Evolutionary conservation across 2,888 invertebrate species (phyloP), one percentile per base, ranked within the genome.

Genomic region (Diplolepis rosae): DNA sequence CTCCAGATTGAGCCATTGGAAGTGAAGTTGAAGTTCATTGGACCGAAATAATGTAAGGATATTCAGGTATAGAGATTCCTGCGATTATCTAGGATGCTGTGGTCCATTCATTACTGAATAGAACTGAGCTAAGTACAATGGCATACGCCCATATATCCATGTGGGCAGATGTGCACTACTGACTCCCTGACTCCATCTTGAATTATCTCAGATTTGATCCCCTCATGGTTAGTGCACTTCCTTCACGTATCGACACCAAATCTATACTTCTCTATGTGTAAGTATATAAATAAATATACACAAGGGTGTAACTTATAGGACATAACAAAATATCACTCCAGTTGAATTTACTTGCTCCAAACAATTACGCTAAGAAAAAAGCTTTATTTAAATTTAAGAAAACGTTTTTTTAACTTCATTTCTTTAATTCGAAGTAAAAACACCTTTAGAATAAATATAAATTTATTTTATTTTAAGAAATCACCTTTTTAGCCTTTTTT

Each of bases 161-260:
- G 69, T 52, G 52, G 79, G 80, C 85, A 85, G 84, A 84, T 83
- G 83, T 80, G 74, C 61, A 73, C 68, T 54, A 70, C 84, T 87
- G 86, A 87, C 88, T 88, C 84, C 67, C 75, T 87, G 86, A 88
- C 88, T 87, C 85, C 85, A 87, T 88, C 82, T 87, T 87, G 87
- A 87, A 86, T 86, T 80, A 85, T 86, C 83, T 81, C 79, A 77
- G 80, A 74, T 76, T 71, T 72, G 78, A 82, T 83, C 81, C 79
- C 79, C 74, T 61, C 22, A 61, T 39, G 61, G 24, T 68, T 76
- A 56, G 61, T 61, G 65, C 54, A 50, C 72, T 66, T 73, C 73
- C 75, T 66, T 77, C 71, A 24, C 22, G 30, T 42, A 69, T 69
- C 56, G 35, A 61, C 32, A 61, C n/a, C 35, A 61, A 24, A 39